Evolutionary conservation across 1,140 invertebrate species (phyloP).

Genomic region (Mercenaria mercenaria): DNA sequence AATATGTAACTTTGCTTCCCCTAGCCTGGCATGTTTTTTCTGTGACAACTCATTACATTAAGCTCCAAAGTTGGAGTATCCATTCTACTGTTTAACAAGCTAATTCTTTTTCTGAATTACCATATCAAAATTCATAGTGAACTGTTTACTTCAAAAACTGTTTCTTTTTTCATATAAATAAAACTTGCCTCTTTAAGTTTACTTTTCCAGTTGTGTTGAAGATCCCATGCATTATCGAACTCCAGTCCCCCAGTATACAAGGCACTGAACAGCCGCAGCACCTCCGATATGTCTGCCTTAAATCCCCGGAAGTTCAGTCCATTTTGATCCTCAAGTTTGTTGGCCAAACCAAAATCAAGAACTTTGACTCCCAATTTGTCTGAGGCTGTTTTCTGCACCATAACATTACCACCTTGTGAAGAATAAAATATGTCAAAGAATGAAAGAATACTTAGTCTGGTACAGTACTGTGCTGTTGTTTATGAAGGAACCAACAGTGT

Average conservation of each 20-base stretch:
- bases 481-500: no score
- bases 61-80: no score
- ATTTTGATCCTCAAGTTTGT: not conserved
- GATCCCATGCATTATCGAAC: conserved; percentile 23
- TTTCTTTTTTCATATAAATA: no score
- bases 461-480: no score
- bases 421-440: not conserved
- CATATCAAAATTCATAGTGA: no score
- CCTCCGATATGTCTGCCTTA: conserved; percentile 27
- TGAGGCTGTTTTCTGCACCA: conserved; percentile 10
- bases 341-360: conserved; percentile 52
- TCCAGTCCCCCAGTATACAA: conserved; percentile 38
- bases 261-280: conserved; percentile 44
- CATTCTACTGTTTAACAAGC: no score
- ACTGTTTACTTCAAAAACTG: no score
- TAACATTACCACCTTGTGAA: conserved; percentile 51
- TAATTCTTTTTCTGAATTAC: no score
- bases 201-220: not conserved
- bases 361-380: conserved; percentile 13
- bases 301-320: conserved; percentile 30
- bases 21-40: no score
- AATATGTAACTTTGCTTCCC: not conserved
- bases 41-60: no score
- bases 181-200: conserved; percentile 20
- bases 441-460: no score